A percentile compares a stretch with the other conserved stretches of the same genome.
These are phyloP conservation scores for Zaprionus davidi DNA, from an alignment of 1,140 invertebrate species.

Conservation along the genomic window DNA sequence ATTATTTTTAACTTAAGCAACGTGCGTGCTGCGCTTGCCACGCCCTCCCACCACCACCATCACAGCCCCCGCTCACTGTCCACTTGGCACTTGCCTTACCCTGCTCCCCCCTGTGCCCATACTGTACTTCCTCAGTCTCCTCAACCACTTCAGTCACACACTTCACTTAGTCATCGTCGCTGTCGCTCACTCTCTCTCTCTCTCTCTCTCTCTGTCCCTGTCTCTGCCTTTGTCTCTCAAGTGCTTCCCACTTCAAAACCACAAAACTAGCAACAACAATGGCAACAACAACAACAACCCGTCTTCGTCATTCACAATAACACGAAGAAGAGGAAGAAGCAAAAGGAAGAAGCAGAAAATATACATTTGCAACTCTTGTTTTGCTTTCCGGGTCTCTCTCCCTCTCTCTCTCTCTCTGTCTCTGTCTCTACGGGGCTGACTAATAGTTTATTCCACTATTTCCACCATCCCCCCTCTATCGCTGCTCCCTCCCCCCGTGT, in stretches of 20 bases:
- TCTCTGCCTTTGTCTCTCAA: conserved; percentile 43
- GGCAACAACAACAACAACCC: conserved; percentile 5
- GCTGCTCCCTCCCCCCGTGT: too few relatives aligned
- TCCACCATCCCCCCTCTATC: background rate
- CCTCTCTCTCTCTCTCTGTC: background rate
- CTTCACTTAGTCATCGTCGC: conserved; percentile 42
- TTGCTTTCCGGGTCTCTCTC: conserved; percentile 41
- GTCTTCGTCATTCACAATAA: conserved; percentile 21
- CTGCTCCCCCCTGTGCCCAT: background rate
- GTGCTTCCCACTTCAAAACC: conserved; percentile 56
- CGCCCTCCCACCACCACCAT: background rate
- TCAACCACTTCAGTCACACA: conserved; percentile 14
- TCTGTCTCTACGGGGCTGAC: conserved; percentile 12
- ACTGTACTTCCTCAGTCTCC: background rate
- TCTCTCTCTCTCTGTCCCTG: background rate
- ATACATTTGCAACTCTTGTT: conserved; percentile 36
- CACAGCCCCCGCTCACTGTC: background rate
- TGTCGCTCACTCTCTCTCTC: background rate
- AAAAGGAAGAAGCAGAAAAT: background rate
- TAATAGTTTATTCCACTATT: conserved; percentile 10
- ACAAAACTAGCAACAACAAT: conserved; percentile 44
- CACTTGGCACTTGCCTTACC: background rate
- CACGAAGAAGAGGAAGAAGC: background rate
- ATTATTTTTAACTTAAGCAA: conserved; percentile 63
- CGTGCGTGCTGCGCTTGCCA: conserved; percentile 22